Evolutionary conservation across 1,140 invertebrate genomes (phyloP), one percentile per base, ranked within the genome.

Genomic region (Daktulosphaira vitifoliae): DNA sequence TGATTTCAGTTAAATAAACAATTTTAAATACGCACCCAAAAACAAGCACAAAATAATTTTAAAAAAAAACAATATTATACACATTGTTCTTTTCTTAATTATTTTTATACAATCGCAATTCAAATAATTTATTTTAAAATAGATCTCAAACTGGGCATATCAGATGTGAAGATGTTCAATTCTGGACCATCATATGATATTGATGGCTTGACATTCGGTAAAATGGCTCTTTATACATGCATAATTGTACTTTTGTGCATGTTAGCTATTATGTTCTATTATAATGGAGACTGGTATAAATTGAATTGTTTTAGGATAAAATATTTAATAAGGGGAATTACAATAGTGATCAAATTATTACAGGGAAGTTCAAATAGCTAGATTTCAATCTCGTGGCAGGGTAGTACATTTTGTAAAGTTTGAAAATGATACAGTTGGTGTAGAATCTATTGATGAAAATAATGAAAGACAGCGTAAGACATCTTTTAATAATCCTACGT

Each of bases 401-500:
- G 42, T 39, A 1, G 13, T 16, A 2, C n/a, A 46, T 9, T 62
- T 62, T 6, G 56, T 62, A 1, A 48, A 62, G 22, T 62, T 48
- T 8, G 18, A 62, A 26, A 62, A 62, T 15, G 25, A 48, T 9
- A 48, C 39, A 0, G 46, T 29, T 2, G 56, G 46, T 15, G 56
- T 62, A 2, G 56, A 48, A 33, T 16, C 46, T 9, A 48, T 62
- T 11, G 18, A 29, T 16, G 42, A 46, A 62, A 25, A 62, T 11
- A 6, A 4, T 7, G 7, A 4, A 15, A n/a, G 5, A 4, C 9
- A 33, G 15, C 56, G 56, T 29, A 62, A 48, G 4, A 29, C 56
- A 18, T 62, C 56, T 4, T 62, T 62, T 6, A 25, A 46, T 23
- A 62, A 62, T n/a, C 56, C 56, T 2, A 62, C 42, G 20, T 62